These are phyloP conservation scores for Pogoniulus pusillus DNA, from an alignment of 2,797 vertebrate genomes.

Conservation along the genomic window DNA sequence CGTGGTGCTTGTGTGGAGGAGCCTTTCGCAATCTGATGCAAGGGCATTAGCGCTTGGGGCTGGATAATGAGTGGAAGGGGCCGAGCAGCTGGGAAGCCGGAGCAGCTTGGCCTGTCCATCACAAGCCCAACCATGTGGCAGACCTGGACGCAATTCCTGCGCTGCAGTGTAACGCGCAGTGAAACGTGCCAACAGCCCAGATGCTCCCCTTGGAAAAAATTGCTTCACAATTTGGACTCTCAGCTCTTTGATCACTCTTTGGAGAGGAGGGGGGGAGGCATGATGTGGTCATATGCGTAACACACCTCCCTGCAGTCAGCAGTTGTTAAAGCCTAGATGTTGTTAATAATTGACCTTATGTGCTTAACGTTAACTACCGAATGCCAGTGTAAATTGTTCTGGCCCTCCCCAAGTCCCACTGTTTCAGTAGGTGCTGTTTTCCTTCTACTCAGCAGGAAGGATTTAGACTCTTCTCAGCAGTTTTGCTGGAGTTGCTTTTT, in stretches of 20 bases:
- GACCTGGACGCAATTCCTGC: constrained; percentile 62
- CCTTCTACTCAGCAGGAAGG: constrained; percentile 14
- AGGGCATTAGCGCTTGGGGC: constrained; percentile 19
- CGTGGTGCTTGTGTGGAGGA: not conserved
- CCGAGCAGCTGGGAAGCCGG: constrained; percentile 63
- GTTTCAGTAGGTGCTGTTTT: constrained; percentile 36
- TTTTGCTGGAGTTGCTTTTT: constrained; percentile 40
- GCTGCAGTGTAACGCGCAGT: not conserved
- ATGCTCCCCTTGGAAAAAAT: constrained; percentile 79
- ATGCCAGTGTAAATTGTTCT: constrained; percentile 12
- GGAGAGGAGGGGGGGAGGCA: constrained; percentile 68
- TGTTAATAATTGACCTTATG: constrained; percentile 31
- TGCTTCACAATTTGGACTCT: constrained; percentile 77
- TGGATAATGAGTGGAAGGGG: not conserved
- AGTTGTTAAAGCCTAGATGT: constrained; percentile 26
- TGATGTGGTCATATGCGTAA: constrained; percentile 50
- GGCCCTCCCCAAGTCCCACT: not conserved
- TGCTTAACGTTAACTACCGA: not conserved
- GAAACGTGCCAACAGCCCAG: constrained; percentile 71
- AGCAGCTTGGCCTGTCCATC: constrained; percentile 56
- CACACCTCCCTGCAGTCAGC: constrained; percentile 57
- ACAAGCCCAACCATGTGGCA: constrained; percentile 69
- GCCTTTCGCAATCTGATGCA: not conserved
- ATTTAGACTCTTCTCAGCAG: constrained; percentile 11
- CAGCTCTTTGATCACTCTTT: constrained; percentile 72